phyloP scores from a whole-genome alignment of 1,140 invertebrate genomes.

The Lepidotrigona ventralis region DNA sequence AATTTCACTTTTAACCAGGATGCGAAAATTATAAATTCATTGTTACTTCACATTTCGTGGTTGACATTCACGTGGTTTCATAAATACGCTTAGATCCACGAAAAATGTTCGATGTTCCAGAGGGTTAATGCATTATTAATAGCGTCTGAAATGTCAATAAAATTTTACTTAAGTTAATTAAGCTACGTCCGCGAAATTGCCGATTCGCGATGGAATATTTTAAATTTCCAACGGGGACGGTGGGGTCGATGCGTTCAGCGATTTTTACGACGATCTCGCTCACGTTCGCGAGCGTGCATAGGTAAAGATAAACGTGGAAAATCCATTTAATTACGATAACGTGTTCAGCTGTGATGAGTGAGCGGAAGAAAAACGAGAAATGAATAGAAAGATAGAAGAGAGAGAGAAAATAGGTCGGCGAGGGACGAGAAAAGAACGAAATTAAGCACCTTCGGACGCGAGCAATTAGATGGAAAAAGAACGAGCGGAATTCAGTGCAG shows the following conservation, averaged over 20 bases:
- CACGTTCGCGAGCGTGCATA: neutral
- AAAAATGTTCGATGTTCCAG: too few species aligned
- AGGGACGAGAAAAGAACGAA: neutral
- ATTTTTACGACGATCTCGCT: neutral
- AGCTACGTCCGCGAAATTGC: neutral
- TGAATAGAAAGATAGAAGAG: too few species aligned
- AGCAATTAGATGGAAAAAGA: constrained; percentile 51
- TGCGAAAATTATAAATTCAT: too few species aligned
- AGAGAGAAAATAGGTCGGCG: neutral
- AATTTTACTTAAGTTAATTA: too few species aligned
- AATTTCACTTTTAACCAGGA: too few species aligned
- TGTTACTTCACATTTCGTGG: too few species aligned
- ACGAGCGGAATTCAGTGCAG: constrained; percentile 11
- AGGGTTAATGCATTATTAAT: too few species aligned
- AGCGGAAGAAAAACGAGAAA: neutral
- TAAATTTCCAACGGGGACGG: neutral
- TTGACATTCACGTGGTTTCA: too few species aligned
- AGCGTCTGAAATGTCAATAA: too few species aligned
- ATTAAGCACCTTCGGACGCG: constrained; percentile 40
- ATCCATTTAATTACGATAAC: constrained; percentile 20
- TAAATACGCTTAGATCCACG: too few species aligned
- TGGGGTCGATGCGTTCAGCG: neutral
- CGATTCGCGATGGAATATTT: neutral
- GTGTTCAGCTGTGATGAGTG: neutral
- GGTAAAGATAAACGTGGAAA: neutral